Conservation (phyloP, 2,888 invertebrate genomes). For the Agrochola macilenta region DNA sequence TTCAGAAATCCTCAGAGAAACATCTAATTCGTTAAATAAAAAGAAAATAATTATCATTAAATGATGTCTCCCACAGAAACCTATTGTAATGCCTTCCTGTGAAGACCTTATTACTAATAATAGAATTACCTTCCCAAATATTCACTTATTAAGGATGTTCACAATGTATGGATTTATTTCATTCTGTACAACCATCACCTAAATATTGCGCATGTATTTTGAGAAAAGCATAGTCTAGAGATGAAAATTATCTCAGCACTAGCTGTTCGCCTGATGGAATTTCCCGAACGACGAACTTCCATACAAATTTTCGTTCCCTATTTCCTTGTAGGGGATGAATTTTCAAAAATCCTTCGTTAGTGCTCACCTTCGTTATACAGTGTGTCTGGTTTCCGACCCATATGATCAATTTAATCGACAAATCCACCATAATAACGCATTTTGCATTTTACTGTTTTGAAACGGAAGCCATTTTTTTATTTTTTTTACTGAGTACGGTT, state of each 20-base stretch:
- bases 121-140: not conserved
- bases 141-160: not conserved
- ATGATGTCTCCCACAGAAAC: not conserved
- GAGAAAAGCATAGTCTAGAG: not conserved
- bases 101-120: not conserved
- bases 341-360: not conserved
- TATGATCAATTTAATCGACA: too few species aligned
- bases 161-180: not conserved
- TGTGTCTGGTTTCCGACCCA: too few species aligned
- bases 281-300: not conserved
- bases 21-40: not conserved
- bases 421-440: too few species aligned
- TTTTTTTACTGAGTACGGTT: too few species aligned
- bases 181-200: not conserved
- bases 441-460: too few species aligned
- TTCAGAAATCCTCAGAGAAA: constrained; percentile 16
- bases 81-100: not conserved
- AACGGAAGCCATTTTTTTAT: too few species aligned
- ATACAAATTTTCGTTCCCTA: not conserved
- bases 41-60: not conserved
- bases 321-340: not conserved
- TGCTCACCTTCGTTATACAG: not conserved
- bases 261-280: not conserved
- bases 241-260: not conserved
- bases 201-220: not conserved